Evolutionary conservation across 2,888 invertebrate species (phyloP).

Genomic region (Trissolcus japonicus): DNA sequence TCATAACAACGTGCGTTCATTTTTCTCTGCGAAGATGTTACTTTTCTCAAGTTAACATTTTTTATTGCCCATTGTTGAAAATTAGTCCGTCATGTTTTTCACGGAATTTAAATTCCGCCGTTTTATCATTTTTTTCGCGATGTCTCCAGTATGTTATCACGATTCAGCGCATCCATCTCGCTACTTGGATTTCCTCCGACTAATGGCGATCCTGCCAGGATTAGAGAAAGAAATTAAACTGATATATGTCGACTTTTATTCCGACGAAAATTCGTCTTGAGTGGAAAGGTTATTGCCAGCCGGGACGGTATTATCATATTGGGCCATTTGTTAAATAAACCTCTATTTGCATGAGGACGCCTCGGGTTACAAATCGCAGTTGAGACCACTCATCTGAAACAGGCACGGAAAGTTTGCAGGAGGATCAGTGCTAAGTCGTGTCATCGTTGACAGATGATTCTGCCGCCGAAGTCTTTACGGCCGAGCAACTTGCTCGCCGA

Average conservation of each 20-base stretch:
- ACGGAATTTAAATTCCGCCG: not conserved
- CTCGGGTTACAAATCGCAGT: conserved; percentile 43
- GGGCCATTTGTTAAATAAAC: conserved; percentile 43
- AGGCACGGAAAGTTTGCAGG: conserved; percentile 42
- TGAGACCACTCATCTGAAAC: conserved; percentile 46
- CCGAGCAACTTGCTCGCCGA: conserved; percentile 35
- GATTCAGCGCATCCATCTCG: not conserved
- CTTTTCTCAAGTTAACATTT: no score
- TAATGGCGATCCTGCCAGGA: conserved; percentile 3
- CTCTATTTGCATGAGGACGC: conserved; percentile 26
- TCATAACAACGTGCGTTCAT: no score
- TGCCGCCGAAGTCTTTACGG: conserved; percentile 39
- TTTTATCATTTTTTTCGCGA: not conserved
- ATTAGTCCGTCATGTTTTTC: not conserved
- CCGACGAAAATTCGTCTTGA: not conserved
- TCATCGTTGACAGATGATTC: conserved; percentile 51
- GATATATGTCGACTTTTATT: conserved; percentile 4
- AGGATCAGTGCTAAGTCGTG: conserved; percentile 44
- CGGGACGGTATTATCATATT: conserved; percentile 26
- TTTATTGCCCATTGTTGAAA: not conserved
- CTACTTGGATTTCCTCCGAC: not conserved
- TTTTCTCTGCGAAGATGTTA: no score
- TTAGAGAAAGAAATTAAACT: conserved; percentile 13
- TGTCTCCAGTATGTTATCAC: not conserved
- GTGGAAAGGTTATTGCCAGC: conserved; percentile 8